Evolutionary conservation across 2,113 vertebrate genomes (phyloP).

Genomic region (Saccopteryx bilineata): DNA sequence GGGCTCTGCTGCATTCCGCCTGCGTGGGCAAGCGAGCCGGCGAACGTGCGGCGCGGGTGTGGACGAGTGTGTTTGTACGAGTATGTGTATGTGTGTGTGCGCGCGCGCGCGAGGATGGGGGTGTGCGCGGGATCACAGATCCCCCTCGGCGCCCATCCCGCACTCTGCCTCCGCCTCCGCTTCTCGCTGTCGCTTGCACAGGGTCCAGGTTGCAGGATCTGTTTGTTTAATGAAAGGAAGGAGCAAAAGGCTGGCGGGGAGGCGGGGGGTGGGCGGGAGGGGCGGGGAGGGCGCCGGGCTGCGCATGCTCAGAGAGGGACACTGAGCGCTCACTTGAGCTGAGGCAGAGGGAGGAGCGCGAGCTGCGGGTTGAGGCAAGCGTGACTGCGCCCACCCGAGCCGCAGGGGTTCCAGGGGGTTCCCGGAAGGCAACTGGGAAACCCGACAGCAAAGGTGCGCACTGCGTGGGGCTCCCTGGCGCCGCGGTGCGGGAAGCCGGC

Average conservation of each 20-base stretch:
- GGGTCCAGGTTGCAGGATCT: conserved; percentile 74
- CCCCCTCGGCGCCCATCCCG: conserved; percentile 21
- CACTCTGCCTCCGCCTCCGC: conserved; percentile 16
- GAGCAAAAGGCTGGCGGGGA: conserved; percentile 69
- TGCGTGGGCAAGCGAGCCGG: conserved; percentile 77
- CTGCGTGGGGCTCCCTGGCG: not conserved
- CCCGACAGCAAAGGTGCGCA: not conserved
- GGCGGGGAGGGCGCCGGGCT: conserved; percentile 5
- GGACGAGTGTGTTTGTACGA: conserved; percentile 50
- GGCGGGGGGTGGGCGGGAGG: not conserved
- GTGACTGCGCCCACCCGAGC: not conserved
- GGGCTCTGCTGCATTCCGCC: conserved; percentile 74
- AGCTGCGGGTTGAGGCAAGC: not conserved
- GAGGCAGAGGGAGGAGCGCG: not conserved
- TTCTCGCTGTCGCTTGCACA: not conserved
- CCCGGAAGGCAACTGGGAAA: conserved; percentile 27
- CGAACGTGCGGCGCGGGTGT: conserved; percentile 65
- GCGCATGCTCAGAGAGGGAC: conserved; percentile 83
- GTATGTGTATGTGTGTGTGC: not conserved
- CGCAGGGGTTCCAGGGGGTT: not conserved
- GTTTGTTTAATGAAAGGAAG: conserved; percentile 77
- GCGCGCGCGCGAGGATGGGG: not conserved
- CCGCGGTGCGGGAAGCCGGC: not conserved
- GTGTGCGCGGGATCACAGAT: conserved; percentile 40
- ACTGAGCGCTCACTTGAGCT: conserved; percentile 28